Base-by-base conservation (phyloP, 2,113 vertebrate species). In the Hiodon tergisus region DNA sequence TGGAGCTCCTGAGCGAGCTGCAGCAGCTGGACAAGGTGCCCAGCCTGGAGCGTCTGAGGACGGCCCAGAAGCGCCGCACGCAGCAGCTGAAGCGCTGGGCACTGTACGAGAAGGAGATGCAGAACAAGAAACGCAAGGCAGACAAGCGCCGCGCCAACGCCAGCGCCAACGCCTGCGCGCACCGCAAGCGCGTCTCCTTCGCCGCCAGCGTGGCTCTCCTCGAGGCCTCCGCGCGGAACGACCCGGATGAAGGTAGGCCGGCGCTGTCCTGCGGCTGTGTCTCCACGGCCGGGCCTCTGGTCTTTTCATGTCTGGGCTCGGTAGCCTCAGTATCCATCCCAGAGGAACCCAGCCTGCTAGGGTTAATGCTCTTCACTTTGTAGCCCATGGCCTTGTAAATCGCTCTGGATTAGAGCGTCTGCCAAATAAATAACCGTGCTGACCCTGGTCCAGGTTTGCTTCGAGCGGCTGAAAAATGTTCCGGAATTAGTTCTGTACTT, bases 41-140 rank as follows among this genome's bases (percentile, higher is more conserved):
- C 73, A 98, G 96, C 1, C 86, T 98, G 81, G 97, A 98, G 85
- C 89, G 97, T 67, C 93, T 98, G 76, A 89, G 95, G 14, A 90
- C 94, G 0, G 96, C 97, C 2, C 96, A 98, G 91, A 98, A 96
- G 84, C 88, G 96, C 4, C 90, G 96, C 9, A 92, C 93, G 0
- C 97, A 98, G 92, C 97, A 98, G 92, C 92, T 98, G 76, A 98
- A 98, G 85, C 91, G 95, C 57, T 98, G 97, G 97, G 95, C 95
- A 0, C 91, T 97, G 80, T 97, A 98, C 0, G 97, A 98, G 89
- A 96, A 98, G 81, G 97, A 98, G 81, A 92, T 97, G 91, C 94
- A 98, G 79, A 95, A 89, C 88, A 94, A 92, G 86, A 98, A 96
- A 79, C 85, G 94, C 47, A 95, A 95, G 81, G 94, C 94, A 0